phyloP scores from a whole-genome alignment of 2,888 invertebrate species.

The Branchinecta sandiegonensis region DNA sequence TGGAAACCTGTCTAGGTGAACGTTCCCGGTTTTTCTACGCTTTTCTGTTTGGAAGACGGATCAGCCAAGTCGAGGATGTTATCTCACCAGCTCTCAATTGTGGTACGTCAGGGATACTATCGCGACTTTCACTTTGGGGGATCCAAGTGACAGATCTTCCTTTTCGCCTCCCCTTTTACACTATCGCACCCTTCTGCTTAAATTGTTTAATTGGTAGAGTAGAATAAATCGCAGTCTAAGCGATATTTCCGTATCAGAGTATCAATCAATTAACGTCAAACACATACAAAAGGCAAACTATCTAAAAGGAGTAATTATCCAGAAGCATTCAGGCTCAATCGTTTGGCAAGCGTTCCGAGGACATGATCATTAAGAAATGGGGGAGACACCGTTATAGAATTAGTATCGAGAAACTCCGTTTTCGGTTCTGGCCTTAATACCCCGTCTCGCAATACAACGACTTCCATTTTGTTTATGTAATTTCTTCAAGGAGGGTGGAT shows the following conservation, averaged over 20 bases:
- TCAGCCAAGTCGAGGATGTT: too few relatives aligned
- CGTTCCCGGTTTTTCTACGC: too few relatives aligned
- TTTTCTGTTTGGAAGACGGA: too few relatives aligned
- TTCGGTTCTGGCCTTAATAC: not conserved
- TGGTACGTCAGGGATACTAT: too few relatives aligned
- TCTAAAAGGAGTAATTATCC: conserved; percentile 5
- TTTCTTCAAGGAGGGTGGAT: too few relatives aligned
- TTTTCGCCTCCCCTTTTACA: too few relatives aligned
- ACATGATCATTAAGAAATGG: conserved; percentile 3
- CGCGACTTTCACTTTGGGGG: too few relatives aligned
- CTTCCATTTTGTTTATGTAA: too few relatives aligned
- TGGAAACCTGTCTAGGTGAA: too few relatives aligned
- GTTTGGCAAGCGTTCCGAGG: not conserved
- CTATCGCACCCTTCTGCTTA: not conserved
- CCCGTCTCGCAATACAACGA: too few relatives aligned
- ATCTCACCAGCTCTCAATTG: too few relatives aligned
- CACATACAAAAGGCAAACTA: conserved; percentile 14
- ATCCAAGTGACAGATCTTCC: too few relatives aligned
- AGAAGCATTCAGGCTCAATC: conserved; percentile 13
- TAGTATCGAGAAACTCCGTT: not conserved
- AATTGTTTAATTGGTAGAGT: not conserved
- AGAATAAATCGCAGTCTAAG: not conserved
- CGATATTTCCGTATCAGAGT: not conserved
- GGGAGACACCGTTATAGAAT: conserved; percentile 2
- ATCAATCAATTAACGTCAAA: conserved; percentile 14